Conservation (phyloP, 1,140 invertebrate genomes). For the Anastrepha ludens region DNA sequence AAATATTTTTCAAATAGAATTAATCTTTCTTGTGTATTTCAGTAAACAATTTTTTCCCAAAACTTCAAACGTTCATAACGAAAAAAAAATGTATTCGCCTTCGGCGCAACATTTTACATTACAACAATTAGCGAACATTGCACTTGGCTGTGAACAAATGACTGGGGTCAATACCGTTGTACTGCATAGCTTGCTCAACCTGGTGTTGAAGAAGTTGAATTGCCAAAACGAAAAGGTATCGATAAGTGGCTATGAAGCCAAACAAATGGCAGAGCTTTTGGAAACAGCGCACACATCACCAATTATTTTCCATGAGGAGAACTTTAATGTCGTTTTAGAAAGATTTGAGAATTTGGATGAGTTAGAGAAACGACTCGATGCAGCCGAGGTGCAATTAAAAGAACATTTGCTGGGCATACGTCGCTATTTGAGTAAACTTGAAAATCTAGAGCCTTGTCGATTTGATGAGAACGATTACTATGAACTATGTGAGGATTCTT, state of each 20-base stretch:
- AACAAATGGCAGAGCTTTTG: constrained; percentile 63
- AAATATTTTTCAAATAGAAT: no score
- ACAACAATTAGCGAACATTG: constrained; percentile 65
- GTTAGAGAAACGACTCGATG: constrained; percentile 63
- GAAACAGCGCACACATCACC: constrained; percentile 63
- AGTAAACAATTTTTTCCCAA: not conserved
- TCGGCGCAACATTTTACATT: constrained; percentile 59
- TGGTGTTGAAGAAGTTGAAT: constrained; percentile 66
- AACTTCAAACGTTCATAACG: not conserved
- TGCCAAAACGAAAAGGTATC: constrained; percentile 65
- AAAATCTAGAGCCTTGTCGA: constrained; percentile 27
- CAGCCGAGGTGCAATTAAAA: constrained; percentile 63
- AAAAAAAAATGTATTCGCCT: constrained; percentile 3
- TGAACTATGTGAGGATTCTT: constrained; percentile 66
- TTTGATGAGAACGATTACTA: constrained; percentile 62
- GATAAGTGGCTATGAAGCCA: constrained; percentile 64
- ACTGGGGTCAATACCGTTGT: constrained; percentile 65
- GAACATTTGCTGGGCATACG: constrained; percentile 67
- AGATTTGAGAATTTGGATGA: constrained; percentile 62
- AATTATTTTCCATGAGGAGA: constrained; percentile 63
- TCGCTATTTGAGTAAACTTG: constrained; percentile 63
- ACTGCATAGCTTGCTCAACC: constrained; percentile 65
- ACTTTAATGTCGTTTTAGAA: constrained; percentile 61
- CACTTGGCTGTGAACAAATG: constrained; percentile 64
- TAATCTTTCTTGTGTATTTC: no score